Percentiles rank a stretch among this genome's conserved stretches.
These are phyloP conservation scores for Mirounga angustirostris DNA, from an alignment of 2,113 vertebrate species.

Conservation along the genomic window DNA sequence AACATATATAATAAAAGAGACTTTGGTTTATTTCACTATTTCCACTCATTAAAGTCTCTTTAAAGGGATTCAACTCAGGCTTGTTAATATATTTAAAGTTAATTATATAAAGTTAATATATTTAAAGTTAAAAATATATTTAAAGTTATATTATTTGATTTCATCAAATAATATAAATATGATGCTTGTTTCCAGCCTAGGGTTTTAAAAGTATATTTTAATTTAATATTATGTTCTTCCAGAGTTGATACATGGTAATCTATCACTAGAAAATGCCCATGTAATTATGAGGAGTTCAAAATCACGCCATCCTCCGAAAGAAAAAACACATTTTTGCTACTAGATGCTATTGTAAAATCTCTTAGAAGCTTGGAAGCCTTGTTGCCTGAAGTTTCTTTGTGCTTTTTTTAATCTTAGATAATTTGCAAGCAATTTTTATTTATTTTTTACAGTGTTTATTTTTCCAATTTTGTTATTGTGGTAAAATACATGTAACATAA, in stretches of 20 bases:
- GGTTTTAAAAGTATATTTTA: constrained; percentile 27
- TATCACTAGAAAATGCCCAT: not conserved
- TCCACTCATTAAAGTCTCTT: constrained; percentile 15
- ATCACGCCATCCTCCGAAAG: constrained; percentile 22
- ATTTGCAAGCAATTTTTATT: not conserved
- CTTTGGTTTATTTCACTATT: not conserved
- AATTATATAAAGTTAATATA: not conserved
- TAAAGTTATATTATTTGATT: no score
- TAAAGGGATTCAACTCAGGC: not conserved
- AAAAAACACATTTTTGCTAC: not conserved
- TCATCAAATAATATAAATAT: not conserved
- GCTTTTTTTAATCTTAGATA: not conserved
- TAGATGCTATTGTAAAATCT: not conserved
- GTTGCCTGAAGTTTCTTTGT: not conserved
- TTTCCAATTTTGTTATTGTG: not conserved
- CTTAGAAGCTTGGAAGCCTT: constrained; percentile 22
- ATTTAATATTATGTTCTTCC: not conserved
- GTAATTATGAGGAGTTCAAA: constrained; percentile 34
- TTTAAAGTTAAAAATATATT: not conserved
- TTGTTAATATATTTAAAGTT: not conserved
- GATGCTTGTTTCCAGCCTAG: constrained; percentile 26
- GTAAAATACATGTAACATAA: not conserved
- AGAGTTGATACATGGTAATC: not conserved
- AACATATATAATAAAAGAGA: not conserved
- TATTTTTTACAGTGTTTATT: not conserved